These are phyloP conservation scores for Yponomeuta sedellus DNA, from an alignment of 2,888 invertebrate genomes.

Conservation along the genomic window DNA sequence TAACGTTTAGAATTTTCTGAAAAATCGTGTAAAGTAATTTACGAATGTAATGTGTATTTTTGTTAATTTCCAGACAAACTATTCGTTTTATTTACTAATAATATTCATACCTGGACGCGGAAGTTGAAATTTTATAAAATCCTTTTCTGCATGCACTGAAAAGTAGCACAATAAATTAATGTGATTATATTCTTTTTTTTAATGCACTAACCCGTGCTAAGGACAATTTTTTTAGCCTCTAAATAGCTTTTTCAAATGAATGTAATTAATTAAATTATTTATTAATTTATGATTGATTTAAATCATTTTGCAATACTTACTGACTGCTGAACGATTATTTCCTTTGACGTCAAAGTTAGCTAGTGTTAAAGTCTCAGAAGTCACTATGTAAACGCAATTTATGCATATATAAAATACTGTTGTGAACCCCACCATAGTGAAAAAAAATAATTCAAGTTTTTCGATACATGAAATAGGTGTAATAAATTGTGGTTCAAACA, in stretches of 20 bases:
- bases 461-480: too few species aligned
- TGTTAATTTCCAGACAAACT: not conserved
- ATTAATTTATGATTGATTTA: not conserved
- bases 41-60: not conserved
- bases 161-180: not conserved
- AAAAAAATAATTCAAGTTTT: not conserved
- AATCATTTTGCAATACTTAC: not conserved
- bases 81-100: not conserved
- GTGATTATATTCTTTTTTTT: too few species aligned
- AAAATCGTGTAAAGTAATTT: not conserved
- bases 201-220: too few species aligned
- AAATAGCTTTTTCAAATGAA: too few species aligned
- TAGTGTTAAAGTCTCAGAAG: not conserved
- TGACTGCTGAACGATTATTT: not conserved
- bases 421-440: not conserved
- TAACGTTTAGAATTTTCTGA: conserved; percentile 29
- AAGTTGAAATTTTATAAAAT: not conserved
- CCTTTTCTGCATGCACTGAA: not conserved
- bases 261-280: too few species aligned
- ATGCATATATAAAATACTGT: not conserved
- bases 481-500: not conserved
- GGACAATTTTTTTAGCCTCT: too few species aligned
- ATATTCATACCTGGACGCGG: not conserved
- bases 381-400: not conserved
- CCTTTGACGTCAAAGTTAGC: not conserved